phyloP scores from a whole-genome alignment of 2,113 vertebrate genomes.

The Hemicordylus capensis region DNA sequence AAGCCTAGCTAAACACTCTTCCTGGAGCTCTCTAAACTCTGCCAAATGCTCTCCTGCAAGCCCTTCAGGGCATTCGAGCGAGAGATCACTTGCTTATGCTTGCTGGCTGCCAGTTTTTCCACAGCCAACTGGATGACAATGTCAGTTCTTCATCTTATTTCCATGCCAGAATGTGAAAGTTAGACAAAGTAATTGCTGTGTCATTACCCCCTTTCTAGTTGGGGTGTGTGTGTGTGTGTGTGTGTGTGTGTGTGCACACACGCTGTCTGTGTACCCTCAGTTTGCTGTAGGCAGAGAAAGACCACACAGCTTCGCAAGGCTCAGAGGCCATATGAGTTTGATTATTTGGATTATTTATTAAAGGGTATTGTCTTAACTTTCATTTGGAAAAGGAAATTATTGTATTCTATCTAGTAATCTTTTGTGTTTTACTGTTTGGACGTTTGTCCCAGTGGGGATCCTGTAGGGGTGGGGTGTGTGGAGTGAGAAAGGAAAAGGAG shows the following conservation, averaged over 20 bases:
- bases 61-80: not conserved
- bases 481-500: no score
- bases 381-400: not conserved
- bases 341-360: not conserved
- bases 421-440: no score
- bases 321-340: conserved; percentile 7
- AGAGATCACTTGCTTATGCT: conserved; percentile 1
- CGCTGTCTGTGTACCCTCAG: not conserved
- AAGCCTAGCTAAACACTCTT: not conserved
- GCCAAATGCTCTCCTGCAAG: not conserved
- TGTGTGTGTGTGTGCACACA: no score
- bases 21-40: conserved; percentile 6
- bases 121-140: not conserved
- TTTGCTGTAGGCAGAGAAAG: not conserved
- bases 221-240: no score
- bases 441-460: no score
- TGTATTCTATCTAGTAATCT: no score
- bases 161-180: not conserved
- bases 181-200: not conserved
- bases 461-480: no score
- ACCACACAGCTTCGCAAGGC: not conserved
- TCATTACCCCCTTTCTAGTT: not conserved
- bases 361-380: not conserved
- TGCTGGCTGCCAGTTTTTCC: not conserved
- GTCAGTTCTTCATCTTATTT: not conserved